Evolutionary conservation across 2,113 vertebrate genomes (phyloP), one percentile per base, ranked within the genome.

Genomic region (Campylomormyrus numenius): DNA sequence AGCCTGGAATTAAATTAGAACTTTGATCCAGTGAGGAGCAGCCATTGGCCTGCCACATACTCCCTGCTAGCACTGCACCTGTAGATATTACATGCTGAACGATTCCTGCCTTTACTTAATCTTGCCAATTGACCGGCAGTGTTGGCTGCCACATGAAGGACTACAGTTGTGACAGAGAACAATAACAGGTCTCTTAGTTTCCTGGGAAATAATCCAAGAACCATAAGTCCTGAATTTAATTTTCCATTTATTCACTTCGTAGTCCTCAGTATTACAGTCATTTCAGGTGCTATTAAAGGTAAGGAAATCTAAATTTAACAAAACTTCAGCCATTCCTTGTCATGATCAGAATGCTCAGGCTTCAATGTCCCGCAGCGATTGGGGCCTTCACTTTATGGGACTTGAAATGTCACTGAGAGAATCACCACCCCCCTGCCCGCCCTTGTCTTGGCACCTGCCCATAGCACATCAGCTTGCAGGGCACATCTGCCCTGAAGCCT

Each of bases 171-270:
- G 85, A 53, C n/a, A 53, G 85, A 87, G 50, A 53, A 87, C 85
- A 87, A 87, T 87, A 87, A 87, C 50, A n/a, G 27, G 11, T 87
- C 50, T 87, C 85, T 87, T 87, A 35, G 85, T 87, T 87, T 52
- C 27, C 50, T 53, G 49, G 85, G 85, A 87, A 87, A 87, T 53
- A 87, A 35, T 87, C 50, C 85, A 87, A 87, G 85, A 39, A 87
- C n/a, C 50, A 31, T 35, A 56, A 87, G 50, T 35, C 46, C 27
- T 53, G 49, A 87, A 56, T 87, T 19, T 56, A 87, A 87, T 87
- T 87, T 53, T 87, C 49, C n/a, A 31, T 35, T 53, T 50, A 87
- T 56, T 53, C 50, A 19, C 49, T 56, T 19, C 2, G 5, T n/a
- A 35, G 48, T 53, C 50, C 27, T 56, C 50, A 52, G n/a, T 53